A percentile compares a stretch with the other conserved stretches of the same genome.
phyloP scores from a whole-genome alignment of 1,140 invertebrate species.

The Araneus ventricosus region DNA sequence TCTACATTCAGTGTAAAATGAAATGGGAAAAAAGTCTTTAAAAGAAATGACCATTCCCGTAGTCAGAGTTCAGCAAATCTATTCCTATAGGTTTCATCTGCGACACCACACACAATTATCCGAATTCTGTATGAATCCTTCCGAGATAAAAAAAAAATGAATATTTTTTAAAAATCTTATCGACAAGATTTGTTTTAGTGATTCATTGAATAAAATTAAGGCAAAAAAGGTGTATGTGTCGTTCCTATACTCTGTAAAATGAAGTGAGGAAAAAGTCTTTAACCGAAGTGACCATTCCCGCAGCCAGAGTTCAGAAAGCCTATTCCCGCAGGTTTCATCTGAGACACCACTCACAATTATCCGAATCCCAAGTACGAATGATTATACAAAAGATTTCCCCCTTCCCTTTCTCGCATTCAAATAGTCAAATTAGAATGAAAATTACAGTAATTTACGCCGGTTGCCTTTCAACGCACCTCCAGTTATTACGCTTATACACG shows the following conservation, averaged over 20 bases:
- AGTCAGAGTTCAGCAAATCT: not conserved
- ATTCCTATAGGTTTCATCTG: conserved; percentile 30
- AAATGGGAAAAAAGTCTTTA: too few relatives aligned
- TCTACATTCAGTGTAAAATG: too few relatives aligned
- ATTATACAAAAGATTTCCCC: conserved; percentile 63
- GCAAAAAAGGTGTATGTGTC: too few relatives aligned
- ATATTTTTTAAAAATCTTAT: too few relatives aligned
- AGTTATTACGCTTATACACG: conserved; percentile 66
- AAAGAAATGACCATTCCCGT: not conserved
- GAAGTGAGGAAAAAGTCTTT: not conserved
- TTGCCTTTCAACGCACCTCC: conserved; percentile 37
- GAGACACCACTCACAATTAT: conserved; percentile 34
- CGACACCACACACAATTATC: conserved; percentile 25
- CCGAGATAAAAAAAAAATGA: too few relatives aligned
- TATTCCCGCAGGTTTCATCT: conserved; percentile 45
- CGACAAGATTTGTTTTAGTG: too few relatives aligned
- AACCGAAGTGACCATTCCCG: not conserved
- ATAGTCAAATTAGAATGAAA: conserved; percentile 69
- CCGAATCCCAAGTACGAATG: conserved; percentile 32
- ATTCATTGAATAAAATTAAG: too few relatives aligned
- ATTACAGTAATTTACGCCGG: conserved; percentile 64
- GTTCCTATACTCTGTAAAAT: not conserved
- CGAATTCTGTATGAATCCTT: too few relatives aligned
- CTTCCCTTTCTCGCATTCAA: not conserved
- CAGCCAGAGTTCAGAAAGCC: not conserved